Evolutionary conservation across 2,797 vertebrate genomes (phyloP).

Genomic region (Ceryle rudis): DNA sequence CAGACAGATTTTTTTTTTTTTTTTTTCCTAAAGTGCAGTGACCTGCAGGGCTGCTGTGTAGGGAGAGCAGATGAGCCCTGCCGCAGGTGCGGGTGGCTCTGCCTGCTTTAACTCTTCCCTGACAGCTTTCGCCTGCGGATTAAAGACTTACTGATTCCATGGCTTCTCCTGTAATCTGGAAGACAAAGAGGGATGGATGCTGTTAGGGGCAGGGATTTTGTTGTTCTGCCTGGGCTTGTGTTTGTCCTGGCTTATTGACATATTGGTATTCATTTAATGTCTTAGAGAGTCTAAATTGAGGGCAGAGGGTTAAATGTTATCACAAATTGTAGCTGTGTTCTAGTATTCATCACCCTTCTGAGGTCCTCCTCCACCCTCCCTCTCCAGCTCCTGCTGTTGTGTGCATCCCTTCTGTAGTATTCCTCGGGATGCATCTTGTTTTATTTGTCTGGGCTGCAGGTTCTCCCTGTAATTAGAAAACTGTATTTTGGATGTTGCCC

Average conservation of each 20-base stretch:
- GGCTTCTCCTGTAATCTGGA: slow-evolving; percentile 1
- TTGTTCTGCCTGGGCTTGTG: slow-evolving; percentile 37
- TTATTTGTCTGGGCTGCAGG: neutral
- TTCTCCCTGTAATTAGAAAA: neutral
- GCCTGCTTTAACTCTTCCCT: slow-evolving; percentile 19
- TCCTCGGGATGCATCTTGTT: neutral
- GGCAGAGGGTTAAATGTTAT: slow-evolving; percentile 75
- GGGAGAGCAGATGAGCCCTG: slow-evolving; percentile 38
- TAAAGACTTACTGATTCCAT: neutral
- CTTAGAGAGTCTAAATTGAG: slow-evolving; percentile 66
- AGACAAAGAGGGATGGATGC: slow-evolving; percentile 28
- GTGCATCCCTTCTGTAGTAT: neutral
- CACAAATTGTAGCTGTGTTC: slow-evolving; percentile 71
- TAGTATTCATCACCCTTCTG: slow-evolving; percentile 58
- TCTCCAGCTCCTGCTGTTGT: neutral
- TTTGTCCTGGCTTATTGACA: slow-evolving; percentile 66
- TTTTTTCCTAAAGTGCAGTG: neutral
- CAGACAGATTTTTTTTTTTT: neutral
- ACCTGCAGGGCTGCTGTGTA: neutral
- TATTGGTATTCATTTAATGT: slow-evolving; percentile 71
- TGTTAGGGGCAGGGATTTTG: slow-evolving; percentile 30
- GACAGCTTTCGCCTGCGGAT: neutral
- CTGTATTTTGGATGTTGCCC: neutral
- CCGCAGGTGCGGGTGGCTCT: slow-evolving; percentile 5
- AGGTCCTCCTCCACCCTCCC: neutral